Evolutionary conservation across 92 coral and sea anemone species (phyloP), one percentile per base, ranked within the genome.

Genomic region (Pocillopora meandrina): DNA sequence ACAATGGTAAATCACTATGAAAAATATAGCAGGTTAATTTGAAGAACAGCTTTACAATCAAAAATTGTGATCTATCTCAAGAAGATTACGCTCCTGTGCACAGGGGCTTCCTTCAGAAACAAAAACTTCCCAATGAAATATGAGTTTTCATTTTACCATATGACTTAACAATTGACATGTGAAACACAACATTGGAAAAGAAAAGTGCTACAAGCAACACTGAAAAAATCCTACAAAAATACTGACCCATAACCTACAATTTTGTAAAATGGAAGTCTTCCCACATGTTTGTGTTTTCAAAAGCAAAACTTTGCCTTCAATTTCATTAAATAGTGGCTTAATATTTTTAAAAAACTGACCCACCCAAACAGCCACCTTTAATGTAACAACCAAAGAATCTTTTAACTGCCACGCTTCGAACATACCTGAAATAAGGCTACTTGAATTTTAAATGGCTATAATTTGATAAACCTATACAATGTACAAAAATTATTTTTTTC

Each of bases 401-500:
- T 42, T 26, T 15, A 47, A 23, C 47, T 14, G 47, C 8, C 33
- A 12, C 18, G 35, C 49, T 68, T 68, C 10, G 35, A 10, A 14
- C 8, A 0, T 10, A 21, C 12, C 19, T 70, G 1, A 68, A 16
- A 10, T 34, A 49, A 34, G 61, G 61, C 10, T 78, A 33, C 64
- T 62, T 78, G 61, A 76, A 34, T 81, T 60, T 59, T 31, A 71
- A 36, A 71, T 20, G 60, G 35, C 57, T 36, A 58, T 71, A 70
- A 81, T 71, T 81, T 59, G 47, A 36, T 59, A 42, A 42, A 42
- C 70, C 19, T 81, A 65, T 81, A 81, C 85, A 81, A 81, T 81
- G 71, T 81, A 71, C 85, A 70, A 81, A 77, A 81, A 70, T 81
- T 81, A 81, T 70, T 75, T 9, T 34, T 34, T 56, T 71, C 26